These are phyloP conservation scores for Myrmecophaga tridactyla DNA, from an alignment of 2,113 vertebrate species.

Conservation along the genomic window DNA sequence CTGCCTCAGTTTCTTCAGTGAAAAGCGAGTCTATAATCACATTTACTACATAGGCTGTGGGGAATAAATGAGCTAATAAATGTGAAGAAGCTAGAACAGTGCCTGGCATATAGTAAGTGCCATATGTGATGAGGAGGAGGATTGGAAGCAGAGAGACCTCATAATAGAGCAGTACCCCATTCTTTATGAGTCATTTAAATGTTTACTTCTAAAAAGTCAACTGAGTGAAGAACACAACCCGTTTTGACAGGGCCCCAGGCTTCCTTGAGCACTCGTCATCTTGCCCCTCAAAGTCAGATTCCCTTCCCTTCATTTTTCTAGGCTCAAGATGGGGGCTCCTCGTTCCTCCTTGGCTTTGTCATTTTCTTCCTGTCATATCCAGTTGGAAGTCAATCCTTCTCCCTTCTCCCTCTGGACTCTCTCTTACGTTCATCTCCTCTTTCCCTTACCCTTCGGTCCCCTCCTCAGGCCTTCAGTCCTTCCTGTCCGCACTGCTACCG, in stretches of 20 bases:
- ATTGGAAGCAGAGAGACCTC: neutral
- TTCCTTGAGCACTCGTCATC: neutral
- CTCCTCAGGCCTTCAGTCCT: neutral
- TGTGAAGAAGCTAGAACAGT: neutral
- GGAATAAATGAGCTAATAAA: neutral
- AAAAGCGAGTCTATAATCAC: neutral
- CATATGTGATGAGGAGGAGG: neutral
- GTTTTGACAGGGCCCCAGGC: neutral
- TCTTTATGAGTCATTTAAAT: neutral
- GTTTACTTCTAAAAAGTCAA: neutral
- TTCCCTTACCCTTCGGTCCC: neutral
- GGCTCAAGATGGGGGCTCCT: neutral
- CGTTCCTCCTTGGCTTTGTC: neutral
- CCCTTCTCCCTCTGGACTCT: neutral
- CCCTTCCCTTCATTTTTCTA: neutral
- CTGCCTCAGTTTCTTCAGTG: neutral
- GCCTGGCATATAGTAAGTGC: neutral
- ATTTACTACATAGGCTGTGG: neutral
- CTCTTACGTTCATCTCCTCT: neutral
- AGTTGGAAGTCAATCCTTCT: neutral
- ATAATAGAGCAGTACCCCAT: neutral
- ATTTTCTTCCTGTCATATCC: neutral
- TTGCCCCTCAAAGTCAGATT: neutral
- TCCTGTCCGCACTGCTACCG: neutral
- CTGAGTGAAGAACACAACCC: neutral